Evolutionary conservation across 2,797 vertebrate genomes (phyloP).

Genomic region (Sitta carolinensis): DNA sequence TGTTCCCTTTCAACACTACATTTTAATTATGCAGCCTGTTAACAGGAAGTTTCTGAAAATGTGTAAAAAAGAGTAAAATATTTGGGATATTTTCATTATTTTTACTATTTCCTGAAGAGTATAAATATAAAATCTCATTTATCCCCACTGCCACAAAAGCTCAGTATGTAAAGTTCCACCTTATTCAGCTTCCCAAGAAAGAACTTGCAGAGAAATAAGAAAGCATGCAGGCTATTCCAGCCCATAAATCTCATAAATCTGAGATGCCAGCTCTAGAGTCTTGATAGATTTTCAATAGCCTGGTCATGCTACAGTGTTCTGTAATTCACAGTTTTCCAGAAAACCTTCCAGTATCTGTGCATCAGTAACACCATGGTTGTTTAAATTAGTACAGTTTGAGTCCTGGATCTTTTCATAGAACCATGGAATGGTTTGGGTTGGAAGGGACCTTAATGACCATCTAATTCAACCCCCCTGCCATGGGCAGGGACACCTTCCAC

Average conservation of each 20-base stretch:
- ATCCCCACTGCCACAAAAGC: neutral
- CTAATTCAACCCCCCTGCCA: neutral
- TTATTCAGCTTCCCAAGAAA: neutral
- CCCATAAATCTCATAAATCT: neutral
- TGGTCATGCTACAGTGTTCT: neutral
- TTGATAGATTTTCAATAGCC: neutral
- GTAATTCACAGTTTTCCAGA: neutral
- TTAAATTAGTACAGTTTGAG: neutral
- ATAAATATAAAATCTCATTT: neutral
- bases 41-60: slow-evolving; percentile 1
- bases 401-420: neutral
- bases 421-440: neutral
- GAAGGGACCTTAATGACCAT: neutral
- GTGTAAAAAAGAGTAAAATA: neutral
- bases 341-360: neutral
- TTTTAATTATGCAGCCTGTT: neutral
- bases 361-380: neutral
- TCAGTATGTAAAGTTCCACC: neutral
- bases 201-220: neutral
- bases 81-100: neutral
- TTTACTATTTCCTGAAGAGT: neutral
- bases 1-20: neutral
- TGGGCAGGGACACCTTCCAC: neutral
- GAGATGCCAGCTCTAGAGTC: neutral
- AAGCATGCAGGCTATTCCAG: neutral